phyloP scores from a whole-genome alignment of 2,113 vertebrate species.

The Pseudopipra pipra region DNA sequence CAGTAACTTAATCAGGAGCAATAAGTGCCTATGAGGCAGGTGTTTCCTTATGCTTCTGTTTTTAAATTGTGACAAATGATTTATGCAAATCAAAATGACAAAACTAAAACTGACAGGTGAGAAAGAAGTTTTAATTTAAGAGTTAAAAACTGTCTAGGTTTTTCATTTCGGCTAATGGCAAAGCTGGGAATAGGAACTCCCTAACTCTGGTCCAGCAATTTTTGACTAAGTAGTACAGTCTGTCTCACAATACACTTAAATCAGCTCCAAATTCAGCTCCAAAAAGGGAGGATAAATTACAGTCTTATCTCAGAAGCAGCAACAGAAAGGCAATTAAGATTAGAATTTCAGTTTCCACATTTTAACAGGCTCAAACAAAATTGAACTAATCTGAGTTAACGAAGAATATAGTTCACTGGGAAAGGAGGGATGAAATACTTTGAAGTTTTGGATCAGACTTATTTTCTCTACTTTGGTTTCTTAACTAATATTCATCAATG shows the following conservation, averaged over 20 bases:
- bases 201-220: not conserved
- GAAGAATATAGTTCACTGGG: not conserved
- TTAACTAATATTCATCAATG: not conserved
- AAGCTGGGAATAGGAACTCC: not conserved
- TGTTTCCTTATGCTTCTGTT: constrained; percentile 50
- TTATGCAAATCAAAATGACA: constrained; percentile 39
- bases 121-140: not conserved
- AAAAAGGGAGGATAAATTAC: not conserved
- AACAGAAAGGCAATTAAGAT: constrained; percentile 41
- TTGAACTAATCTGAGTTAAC: not conserved
- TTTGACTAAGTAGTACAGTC: not conserved
- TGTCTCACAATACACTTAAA: not conserved
- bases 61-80: constrained; percentile 10
- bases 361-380: not conserved
- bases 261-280: not conserved
- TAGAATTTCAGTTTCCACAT: constrained; percentile 26
- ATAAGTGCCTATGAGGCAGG: not conserved
- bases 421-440: not conserved
- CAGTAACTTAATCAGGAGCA: not conserved
- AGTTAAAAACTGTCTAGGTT: not conserved
- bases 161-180: not conserved
- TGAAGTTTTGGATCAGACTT: not conserved
- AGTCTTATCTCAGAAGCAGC: constrained; percentile 20
- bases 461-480: not conserved
- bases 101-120: constrained; percentile 1